Evolutionary conservation across 2,797 vertebrate species (phyloP).

Genomic region (Alcedo quadribrachys): DNA sequence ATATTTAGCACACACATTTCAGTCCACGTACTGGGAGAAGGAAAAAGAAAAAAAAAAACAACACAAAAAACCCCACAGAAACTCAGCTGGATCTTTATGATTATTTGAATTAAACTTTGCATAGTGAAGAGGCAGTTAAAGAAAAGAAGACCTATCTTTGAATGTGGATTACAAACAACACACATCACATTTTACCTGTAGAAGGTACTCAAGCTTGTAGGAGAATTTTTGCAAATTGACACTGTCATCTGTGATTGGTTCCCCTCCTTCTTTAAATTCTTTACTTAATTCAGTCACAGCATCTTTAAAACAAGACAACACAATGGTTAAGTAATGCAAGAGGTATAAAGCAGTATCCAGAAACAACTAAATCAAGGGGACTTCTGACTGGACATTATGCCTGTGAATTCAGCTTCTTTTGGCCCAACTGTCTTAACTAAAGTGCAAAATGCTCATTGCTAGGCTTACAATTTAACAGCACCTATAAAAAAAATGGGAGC

Average conservation of each 20-base stretch:
- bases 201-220: slow-evolving; percentile 94
- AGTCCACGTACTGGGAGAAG: neutral
- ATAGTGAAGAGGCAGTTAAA: neutral
- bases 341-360: neutral
- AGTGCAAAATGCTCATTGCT: neutral
- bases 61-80: neutral
- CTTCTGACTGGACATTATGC: neutral
- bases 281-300: slow-evolving; percentile 89
- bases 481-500: neutral
- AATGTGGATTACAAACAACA: neutral
- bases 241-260: slow-evolving; percentile 95
- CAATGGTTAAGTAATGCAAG: neutral
- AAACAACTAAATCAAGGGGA: neutral
- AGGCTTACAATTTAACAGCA: neutral
- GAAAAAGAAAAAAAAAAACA: neutral
- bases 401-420: neutral
- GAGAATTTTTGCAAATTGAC: slow-evolving; percentile 93
- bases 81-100: neutral
- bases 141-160: neutral
- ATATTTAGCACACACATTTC: neutral
- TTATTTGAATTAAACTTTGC: neutral
- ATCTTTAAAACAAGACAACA: slow-evolving; percentile 78
- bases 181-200: slow-evolving; percentile 83
- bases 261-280: slow-evolving; percentile 91
- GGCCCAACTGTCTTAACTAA: neutral